A percentile compares a stretch with the other conserved stretches of the same genome.
Conservation (phyloP, 2,113 vertebrate species). For the Odontesthes bonariensis region DNA sequence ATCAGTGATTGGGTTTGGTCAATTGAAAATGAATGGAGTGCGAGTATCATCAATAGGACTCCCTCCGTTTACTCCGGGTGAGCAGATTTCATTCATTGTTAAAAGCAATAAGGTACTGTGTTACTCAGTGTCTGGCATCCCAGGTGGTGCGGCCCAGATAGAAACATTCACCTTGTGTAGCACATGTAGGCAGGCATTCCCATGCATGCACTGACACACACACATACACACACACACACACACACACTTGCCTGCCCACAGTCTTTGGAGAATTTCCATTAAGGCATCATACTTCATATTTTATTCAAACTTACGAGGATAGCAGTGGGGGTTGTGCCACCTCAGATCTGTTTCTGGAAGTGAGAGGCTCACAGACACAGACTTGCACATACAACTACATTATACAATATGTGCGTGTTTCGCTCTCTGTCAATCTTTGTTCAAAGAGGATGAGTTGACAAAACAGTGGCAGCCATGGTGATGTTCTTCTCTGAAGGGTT, state of each 20-base stretch:
- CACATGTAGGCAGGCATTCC: not conserved
- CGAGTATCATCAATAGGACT: not conserved
- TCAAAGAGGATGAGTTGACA: slow-evolving; percentile 59
- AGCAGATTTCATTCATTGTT: slow-evolving; percentile 49
- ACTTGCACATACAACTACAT: too few relatives aligned
- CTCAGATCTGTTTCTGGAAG: slow-evolving; percentile 43
- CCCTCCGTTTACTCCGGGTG: slow-evolving; percentile 2
- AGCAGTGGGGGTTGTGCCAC: slow-evolving; percentile 42
- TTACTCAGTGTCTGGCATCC: slow-evolving; percentile 53
- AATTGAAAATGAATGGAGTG: slow-evolving; percentile 26
- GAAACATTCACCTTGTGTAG: slow-evolving; percentile 52
- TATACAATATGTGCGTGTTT: not conserved
- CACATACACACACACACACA: not conserved
- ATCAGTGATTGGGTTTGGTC: not conserved
- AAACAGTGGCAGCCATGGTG: slow-evolving; percentile 54
- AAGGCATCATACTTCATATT: slow-evolving; percentile 59
- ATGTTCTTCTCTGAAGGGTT: slow-evolving; percentile 57
- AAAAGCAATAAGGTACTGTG: slow-evolving; percentile 36
- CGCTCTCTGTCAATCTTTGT: not conserved
- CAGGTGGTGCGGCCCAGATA: slow-evolving; percentile 63
- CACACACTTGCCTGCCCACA: slow-evolving; percentile 10
- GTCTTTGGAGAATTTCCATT: slow-evolving; percentile 60
- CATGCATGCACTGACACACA: not conserved
- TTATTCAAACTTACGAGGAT: slow-evolving; percentile 62
- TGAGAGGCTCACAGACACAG: not conserved